Conservation (phyloP, 2,888 invertebrate genomes). For the Aelia acuminata region DNA sequence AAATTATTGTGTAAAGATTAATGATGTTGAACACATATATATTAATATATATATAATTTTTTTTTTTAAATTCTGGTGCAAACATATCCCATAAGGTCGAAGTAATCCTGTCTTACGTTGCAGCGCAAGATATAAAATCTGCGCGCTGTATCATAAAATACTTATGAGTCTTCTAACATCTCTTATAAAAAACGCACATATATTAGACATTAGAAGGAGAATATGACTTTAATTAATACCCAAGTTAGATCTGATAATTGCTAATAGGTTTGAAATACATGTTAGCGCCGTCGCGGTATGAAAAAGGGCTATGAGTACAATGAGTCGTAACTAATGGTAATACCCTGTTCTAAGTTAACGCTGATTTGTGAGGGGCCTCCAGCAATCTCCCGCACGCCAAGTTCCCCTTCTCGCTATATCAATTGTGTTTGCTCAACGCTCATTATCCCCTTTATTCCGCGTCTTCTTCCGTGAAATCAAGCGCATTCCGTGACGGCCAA, state of each 20-base stretch:
- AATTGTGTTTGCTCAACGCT: not conserved
- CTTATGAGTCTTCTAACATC: too few species aligned
- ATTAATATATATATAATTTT: too few species aligned
- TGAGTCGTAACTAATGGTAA: constrained; percentile 11
- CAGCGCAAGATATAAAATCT: too few species aligned
- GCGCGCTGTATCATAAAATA: too few species aligned
- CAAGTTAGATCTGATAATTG: not conserved
- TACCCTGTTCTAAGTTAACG: not conserved
- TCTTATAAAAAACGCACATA: too few species aligned
- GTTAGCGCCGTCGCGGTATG: not conserved
- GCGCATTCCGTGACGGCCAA: not conserved
- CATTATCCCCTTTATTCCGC: not conserved
- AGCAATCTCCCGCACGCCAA: constrained; percentile 25
- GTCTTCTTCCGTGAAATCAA: constrained; percentile 1
- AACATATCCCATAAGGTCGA: too few species aligned
- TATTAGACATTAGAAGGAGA: too few species aligned
- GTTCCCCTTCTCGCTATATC: not conserved
- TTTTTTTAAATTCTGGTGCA: too few species aligned
- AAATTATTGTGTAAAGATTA: too few species aligned
- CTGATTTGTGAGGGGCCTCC: not conserved
- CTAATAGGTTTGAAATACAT: not conserved
- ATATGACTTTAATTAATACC: too few species aligned
- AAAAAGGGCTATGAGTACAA: not conserved
- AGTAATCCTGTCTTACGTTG: too few species aligned
- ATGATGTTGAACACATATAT: too few species aligned